Conservation (phyloP, 2,888 invertebrate genomes). For the Girardia tigrina region DNA sequence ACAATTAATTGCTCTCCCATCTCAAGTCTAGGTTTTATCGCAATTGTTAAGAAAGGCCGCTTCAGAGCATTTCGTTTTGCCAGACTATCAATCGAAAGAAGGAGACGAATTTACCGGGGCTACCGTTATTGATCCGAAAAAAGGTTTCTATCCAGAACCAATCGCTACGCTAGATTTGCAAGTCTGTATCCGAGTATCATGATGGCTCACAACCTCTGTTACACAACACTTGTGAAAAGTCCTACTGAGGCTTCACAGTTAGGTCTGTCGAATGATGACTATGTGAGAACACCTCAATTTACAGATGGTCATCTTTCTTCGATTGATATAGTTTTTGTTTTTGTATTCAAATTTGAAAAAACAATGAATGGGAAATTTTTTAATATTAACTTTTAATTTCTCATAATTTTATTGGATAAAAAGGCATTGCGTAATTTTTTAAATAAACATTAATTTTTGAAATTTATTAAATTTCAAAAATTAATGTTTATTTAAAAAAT, state of each 20-base stretch:
- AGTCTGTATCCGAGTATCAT: constrained; percentile 98
- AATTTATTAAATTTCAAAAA: too few relatives aligned
- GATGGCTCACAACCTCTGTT: constrained; percentile 99
- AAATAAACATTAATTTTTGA: too few relatives aligned
- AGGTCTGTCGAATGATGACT: constrained; percentile 56
- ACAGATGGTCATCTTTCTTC: too few relatives aligned
- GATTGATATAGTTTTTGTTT: too few relatives aligned
- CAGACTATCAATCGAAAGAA: constrained; percentile 66
- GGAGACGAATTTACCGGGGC: constrained; percentile 95
- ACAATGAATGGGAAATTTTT: too few relatives aligned
- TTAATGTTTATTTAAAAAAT: too few relatives aligned
- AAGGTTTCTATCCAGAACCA: constrained; percentile 89
- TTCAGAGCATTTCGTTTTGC: constrained; percentile 76
- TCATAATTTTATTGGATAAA: too few relatives aligned
- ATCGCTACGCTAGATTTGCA: constrained; percentile 95
- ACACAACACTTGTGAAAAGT: constrained; percentile 66
- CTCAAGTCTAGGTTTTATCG: background rate
- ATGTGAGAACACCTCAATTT: constrained; percentile 78
- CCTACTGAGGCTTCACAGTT: constrained; percentile 10
- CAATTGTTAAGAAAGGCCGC: constrained; percentile 48
- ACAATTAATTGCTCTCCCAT: too few relatives aligned
- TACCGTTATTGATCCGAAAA: constrained; percentile 92
- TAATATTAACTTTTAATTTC: too few relatives aligned
- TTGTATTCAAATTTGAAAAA: too few relatives aligned
- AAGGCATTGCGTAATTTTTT: too few relatives aligned